Evolutionary conservation across 2,888 invertebrate species (phyloP), one percentile per base, ranked within the genome.

Genomic region (Epinotia bilunana): DNA sequence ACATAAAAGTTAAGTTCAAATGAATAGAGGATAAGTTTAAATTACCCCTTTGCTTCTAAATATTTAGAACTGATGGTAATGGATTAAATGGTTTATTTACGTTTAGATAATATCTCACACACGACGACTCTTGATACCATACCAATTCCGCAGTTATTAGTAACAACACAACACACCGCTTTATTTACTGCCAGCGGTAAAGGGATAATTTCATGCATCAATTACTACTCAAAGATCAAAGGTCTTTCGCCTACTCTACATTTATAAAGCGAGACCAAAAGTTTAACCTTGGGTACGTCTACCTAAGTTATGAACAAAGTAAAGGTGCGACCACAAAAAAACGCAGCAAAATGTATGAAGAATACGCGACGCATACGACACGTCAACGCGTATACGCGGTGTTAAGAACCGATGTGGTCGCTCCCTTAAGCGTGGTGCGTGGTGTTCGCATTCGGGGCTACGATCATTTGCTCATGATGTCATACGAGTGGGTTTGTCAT

Each of bases 161-260:
- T 57, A 43, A 57, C 43, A 20, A 58, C 39, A 68, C 4, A 68
- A 58, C 43, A 43, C 68, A 68, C 16, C 57, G 49, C 39, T 23
- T 23, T 57, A 68, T 33, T 16, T 20, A 67, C 43, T 20, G 55
- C 57, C 20, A 18, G 11, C 9, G 16, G 57, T 9, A 16, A 58
- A 68, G 11, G 57, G 20, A 43, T 23, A 68, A 68, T 68, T 58
- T 68, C 70, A 70, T 61, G 69, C 69, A 61, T 49, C n/a, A 70
- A 70, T 20, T 46, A 20, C 57, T 18, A 33, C 20, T 58, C 7
- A 39, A 58, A 43, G 46, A 69, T 69, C 39, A 60, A 69, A 69
- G 46, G n/a, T 43, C 12, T 69, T 46, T 12, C 18, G 20, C 39
- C 55, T 67, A 67, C 67, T 57, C 55, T 39, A 39, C 67, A 33